These are phyloP conservation scores for Stegodyphus mimosarum DNA, from an alignment of 1,140 invertebrate genomes.

Conservation along the genomic window DNA sequence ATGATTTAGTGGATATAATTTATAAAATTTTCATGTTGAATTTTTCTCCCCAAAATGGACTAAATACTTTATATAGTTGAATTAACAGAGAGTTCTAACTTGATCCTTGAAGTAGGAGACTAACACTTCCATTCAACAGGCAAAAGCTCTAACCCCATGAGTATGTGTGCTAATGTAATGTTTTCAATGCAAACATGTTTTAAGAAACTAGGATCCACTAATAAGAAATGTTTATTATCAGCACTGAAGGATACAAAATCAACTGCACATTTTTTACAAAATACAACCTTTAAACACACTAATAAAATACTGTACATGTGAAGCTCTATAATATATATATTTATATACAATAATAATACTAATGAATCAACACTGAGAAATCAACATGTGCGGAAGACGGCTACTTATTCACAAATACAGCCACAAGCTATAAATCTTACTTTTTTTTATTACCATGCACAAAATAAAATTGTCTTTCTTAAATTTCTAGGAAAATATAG, in stretches of 20 bases:
- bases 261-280: neutral
- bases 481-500: neutral
- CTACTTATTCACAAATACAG: neutral
- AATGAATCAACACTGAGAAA: neutral
- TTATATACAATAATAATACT: slow-evolving; percentile 1
- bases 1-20: no score
- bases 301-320: neutral
- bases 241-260: slow-evolving; percentile 1
- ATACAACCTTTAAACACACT: neutral
- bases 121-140: no score
- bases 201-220: neutral
- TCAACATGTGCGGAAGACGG: neutral
- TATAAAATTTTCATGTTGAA: no score
- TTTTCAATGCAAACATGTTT: no score
- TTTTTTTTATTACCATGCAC: neutral
- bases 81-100: no score
- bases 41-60: no score
- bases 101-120: no score
- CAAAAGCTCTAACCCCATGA: no score
- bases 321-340: neutral
- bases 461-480: neutral
- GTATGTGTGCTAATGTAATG: no score
- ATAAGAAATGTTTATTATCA: neutral
- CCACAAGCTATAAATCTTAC: neutral
- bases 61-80: no score